Conservation (phyloP, 2,113 vertebrate genomes). For the Crocuta crocuta region DNA sequence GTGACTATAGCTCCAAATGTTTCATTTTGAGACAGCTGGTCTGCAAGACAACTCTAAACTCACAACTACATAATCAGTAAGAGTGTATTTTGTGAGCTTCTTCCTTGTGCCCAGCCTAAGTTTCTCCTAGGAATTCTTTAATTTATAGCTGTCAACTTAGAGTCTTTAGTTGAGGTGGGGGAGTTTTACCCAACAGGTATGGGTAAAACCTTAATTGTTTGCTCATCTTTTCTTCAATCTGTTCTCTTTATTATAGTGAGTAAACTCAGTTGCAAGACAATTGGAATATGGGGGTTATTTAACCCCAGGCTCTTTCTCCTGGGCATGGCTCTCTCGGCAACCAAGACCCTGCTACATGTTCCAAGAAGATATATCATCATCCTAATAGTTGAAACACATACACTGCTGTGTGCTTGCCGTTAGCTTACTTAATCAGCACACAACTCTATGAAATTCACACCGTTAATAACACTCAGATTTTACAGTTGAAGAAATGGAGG, state of each 20-base stretch:
- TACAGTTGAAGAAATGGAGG: neutral
- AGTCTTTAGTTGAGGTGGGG: neutral
- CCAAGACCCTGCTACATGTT: neutral
- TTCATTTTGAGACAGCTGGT: conserved; percentile 63
- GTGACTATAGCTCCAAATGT: conserved; percentile 51
- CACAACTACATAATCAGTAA: conserved; percentile 21
- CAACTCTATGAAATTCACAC: neutral
- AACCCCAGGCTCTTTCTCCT: neutral
- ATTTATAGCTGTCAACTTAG: neutral
- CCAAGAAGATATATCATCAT: neutral
- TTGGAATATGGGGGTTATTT: neutral
- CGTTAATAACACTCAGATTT: neutral
- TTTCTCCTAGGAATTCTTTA: conserved; percentile 2
- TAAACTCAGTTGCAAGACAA: neutral
- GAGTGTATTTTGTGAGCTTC: neutral
- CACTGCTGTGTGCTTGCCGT: neutral
- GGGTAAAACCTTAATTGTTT: neutral
- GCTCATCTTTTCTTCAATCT: neutral
- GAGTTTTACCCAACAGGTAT: neutral
- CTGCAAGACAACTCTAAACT: conserved; percentile 25
- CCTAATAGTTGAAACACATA: neutral
- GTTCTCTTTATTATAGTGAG: neutral
- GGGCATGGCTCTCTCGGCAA: neutral
- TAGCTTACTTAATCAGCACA: neutral
- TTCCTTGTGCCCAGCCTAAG: neutral